Percentiles rank a stretch among this genome's conserved stretches.
Evolutionary conservation across 2,888 invertebrate species (phyloP).

Genomic region (Zygogramma bicolorata): DNA sequence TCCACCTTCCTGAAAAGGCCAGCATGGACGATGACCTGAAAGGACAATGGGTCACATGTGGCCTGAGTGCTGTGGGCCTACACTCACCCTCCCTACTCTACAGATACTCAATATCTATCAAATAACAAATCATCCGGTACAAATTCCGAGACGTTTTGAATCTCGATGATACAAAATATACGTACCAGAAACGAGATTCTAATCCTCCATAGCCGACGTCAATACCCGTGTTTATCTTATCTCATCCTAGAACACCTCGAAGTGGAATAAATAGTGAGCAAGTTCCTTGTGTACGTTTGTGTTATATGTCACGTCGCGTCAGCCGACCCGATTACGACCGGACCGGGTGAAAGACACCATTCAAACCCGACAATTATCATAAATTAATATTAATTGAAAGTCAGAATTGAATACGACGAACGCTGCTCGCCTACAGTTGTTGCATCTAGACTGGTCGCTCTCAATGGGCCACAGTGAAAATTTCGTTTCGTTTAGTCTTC

Average conservation of each 20-base stretch:
- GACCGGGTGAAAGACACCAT: constrained; percentile 17
- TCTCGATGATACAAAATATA: not conserved
- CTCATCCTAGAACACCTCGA: not conserved
- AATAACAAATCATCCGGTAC: too few relatives aligned
- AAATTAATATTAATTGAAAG: constrained; percentile 21
- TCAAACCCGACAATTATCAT: constrained; percentile 19
- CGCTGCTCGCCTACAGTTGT: not conserved
- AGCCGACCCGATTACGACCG: not conserved
- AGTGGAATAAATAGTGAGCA: not conserved
- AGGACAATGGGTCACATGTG: too few relatives aligned
- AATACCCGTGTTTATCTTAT: not conserved
- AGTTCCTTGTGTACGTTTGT: not conserved
- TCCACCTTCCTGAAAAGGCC: too few relatives aligned
- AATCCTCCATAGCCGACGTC: not conserved
- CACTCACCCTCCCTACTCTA: too few relatives aligned
- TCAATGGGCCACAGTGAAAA: not conserved
- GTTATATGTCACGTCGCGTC: constrained; percentile 11
- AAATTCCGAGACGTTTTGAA: not conserved
- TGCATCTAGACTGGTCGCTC: not conserved
- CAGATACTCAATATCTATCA: too few relatives aligned
- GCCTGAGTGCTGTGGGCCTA: too few relatives aligned
- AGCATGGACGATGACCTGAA: too few relatives aligned
- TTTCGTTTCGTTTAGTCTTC: not conserved
- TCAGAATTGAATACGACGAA: not conserved
- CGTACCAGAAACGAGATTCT: not conserved